Base-by-base conservation (phyloP, 2,888 invertebrate species). In the Orchesella flavescens region DNA sequence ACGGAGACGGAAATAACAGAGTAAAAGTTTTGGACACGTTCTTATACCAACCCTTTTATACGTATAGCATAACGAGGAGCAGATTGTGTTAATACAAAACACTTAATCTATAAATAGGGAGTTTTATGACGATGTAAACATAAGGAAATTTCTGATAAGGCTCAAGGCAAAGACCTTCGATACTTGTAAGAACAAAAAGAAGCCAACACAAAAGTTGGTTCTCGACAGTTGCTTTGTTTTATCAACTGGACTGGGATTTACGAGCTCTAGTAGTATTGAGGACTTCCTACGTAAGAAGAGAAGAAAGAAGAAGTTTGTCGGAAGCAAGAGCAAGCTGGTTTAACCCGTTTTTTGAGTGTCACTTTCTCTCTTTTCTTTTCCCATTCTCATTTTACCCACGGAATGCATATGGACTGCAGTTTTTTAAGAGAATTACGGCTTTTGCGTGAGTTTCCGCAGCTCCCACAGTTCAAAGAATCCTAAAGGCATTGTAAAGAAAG, bases 161-260 rank as follows among this genome's bases (percentile, higher is more conserved):
- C 23, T 57, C 24, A n/a, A 1, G 46, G 15, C 4, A n/a, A 66
- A 68, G 74, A 80, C 73, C 71, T 71, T 77, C 61, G 71, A 43
- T 7, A 61, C 9, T 9, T 44, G 9, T 49, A 17, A n/a, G n/a
- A 46, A 73, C 61, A 49, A 44, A 19, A 59, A 75, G 49, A 13
- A 53, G 61, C 63, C 59, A 61, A 59, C 43, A 79, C 43, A 79
- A 59, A 80, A 74, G 59, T 81, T 81, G 80, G 80, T 57, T 73
- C 43, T 75, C 75, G 82, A 75, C 82, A 82, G 75, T 82, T 82
- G 82, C 82, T 82, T 82, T 82, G 75, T 82, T 82, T 82, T 82
- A 82, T 82, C 82, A 82, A 82, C 75, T 82, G 71, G 34, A 55
- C 69, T 82, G 82, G 82, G 82, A 82, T 82, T 82, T 82, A 82